phyloP scores from a whole-genome alignment of 2,888 invertebrate genomes.

The Sipha maydis region DNA sequence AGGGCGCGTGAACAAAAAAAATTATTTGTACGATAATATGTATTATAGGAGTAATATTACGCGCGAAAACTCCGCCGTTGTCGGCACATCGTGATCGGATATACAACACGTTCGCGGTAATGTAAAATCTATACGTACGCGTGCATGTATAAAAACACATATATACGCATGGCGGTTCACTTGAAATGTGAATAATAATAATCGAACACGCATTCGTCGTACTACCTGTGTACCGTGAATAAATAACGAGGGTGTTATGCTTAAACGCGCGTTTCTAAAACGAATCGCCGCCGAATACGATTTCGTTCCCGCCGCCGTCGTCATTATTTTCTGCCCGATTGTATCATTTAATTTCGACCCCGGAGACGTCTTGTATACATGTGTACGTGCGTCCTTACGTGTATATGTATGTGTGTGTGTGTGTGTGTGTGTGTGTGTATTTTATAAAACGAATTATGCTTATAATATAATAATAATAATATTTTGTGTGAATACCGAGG shows the following conservation, averaged over 20 bases:
- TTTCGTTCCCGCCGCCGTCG: constrained; percentile 45
- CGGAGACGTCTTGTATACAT: not conserved
- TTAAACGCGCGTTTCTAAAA: constrained; percentile 60
- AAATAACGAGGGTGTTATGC: constrained; percentile 61
- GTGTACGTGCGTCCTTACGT: not conserved
- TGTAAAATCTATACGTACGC: not conserved
- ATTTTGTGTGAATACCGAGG: constrained; percentile 28
- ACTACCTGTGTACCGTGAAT: constrained; percentile 48
- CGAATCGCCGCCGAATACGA: constrained; percentile 48
- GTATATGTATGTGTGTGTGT: not conserved
- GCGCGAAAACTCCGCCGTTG: not conserved
- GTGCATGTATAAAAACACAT: not conserved
- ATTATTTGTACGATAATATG: too few species aligned
- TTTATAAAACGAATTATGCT: constrained; percentile 14
- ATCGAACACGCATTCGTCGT: constrained; percentile 15
- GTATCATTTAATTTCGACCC: constrained; percentile 42
- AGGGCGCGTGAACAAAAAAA: not conserved
- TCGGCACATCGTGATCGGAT: not conserved
- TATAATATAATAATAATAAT: constrained; percentile 2
- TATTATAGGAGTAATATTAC: not conserved
- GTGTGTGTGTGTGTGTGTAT: not conserved
- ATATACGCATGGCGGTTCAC: not conserved
- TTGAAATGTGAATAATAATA: constrained; percentile 34
- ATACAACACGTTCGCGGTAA: not conserved
- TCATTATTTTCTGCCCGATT: constrained; percentile 58